Evolutionary conservation across 1,140 invertebrate species (phyloP), one percentile per base, ranked within the genome.

Genomic region (Conus ventricosus): DNA sequence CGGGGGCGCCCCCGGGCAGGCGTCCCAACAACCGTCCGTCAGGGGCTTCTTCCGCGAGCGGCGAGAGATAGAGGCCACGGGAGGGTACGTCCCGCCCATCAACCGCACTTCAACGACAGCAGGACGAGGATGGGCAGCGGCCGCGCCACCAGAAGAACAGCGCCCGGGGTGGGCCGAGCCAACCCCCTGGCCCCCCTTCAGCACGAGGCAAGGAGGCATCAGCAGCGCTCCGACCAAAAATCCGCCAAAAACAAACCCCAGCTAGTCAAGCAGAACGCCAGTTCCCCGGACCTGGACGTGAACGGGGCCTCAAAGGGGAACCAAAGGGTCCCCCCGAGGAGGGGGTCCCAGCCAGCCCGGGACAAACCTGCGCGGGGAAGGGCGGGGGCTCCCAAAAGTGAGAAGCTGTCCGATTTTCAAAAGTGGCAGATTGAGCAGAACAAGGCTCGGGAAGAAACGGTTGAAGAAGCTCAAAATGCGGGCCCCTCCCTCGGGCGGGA

Each of bases 391-490:
- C 54, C 51, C 86, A 82, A 53, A 63, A 25, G 27, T 57, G 82
- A 86, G 54, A 92, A 93, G 87, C 67, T 92, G 54, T 90, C 92
- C 71, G 93, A 94, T 85, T 94, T 93, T 76, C 91, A 93, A 78
- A 92, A 93, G 82, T 94, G 93, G 92, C 94, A 93, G 90, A 88
- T 92, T 88, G 92, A 94, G 88, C 93, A 93, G 89, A 91, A 92
- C 78, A 87, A 87, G 82, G 91, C 89, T n/a, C 87, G 89, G 80
- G 91, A 89, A 86, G 91, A 91, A 91, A 57, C 86, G 88, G 75
- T 90, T 92, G n/a, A 87, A 90, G 55, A 90, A 87, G 54, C 55
- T 88, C 10, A 85, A 89, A 51, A 85, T 63, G 23, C 60, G 75
- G 71, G 55, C 53, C 39, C 88, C 71, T 13, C 82, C 75, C 39